Conservation (phyloP, 2,888 invertebrate genomes). For the Cephus pulcher region DNA sequence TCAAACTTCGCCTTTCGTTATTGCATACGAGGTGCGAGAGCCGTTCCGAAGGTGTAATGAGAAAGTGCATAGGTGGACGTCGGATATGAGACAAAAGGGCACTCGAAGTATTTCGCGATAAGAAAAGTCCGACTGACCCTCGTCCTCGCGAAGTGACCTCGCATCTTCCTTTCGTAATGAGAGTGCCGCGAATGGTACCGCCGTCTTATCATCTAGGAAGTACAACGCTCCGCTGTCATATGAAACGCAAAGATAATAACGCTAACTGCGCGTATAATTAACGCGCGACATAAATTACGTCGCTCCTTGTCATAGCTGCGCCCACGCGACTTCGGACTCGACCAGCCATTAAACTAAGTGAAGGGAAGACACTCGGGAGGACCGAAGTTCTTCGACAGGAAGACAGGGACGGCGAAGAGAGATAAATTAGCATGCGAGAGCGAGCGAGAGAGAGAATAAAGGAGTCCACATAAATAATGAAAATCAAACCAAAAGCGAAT, state of each 20-base stretch:
- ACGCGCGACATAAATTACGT: constrained; percentile 4
- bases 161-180: not conserved
- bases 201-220: constrained; percentile 1
- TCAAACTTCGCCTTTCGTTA: not conserved
- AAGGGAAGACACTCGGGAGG: not conserved
- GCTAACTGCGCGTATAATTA: constrained; percentile 37
- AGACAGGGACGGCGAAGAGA: not conserved
- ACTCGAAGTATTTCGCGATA: not conserved
- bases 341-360: not conserved
- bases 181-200: not conserved
- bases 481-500: not conserved
- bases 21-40: not conserved
- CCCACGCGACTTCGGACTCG: not conserved
- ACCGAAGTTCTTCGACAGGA: not conserved
- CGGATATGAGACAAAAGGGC: not conserved
- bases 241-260: constrained; percentile 44
- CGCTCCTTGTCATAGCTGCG: constrained; percentile 4
- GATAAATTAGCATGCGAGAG: not conserved
- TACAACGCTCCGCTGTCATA: constrained; percentile 25
- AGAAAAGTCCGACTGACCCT: not conserved
- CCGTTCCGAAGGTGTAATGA: not conserved
- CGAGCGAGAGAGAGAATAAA: not conserved
- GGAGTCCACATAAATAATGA: not conserved
- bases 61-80: not conserved
- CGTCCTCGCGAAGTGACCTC: not conserved